Percentiles rank a stretch among this genome's conserved stretches.
Evolutionary conservation across 2,797 vertebrate species (phyloP).

Genomic region (Lepilemur septentrionalis): DNA sequence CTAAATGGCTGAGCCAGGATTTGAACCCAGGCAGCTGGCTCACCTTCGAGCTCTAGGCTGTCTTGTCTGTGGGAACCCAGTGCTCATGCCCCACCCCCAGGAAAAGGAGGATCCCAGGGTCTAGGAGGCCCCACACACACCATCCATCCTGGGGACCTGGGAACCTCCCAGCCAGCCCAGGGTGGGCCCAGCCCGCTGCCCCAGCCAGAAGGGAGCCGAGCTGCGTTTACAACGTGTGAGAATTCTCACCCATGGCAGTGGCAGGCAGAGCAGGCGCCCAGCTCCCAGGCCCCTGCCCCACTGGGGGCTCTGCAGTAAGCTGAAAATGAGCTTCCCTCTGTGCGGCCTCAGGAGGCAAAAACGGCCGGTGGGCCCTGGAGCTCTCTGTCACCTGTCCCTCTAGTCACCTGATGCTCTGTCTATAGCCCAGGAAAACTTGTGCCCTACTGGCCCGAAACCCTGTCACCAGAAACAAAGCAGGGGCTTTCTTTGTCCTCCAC

Average conservation of each 20-base stretch:
- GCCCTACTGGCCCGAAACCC: not conserved
- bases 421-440: not conserved
- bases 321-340: not conserved
- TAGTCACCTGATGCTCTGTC: not conserved
- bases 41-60: not conserved
- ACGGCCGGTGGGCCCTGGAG: not conserved
- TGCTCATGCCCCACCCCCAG: not conserved
- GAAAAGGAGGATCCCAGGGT: not conserved
- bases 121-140: not conserved
- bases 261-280: not conserved
- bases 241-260: conserved; percentile 46
- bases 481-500: not conserved
- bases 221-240: conserved; percentile 55
- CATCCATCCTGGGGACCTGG: not conserved
- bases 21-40: not conserved
- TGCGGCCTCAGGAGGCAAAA: not conserved
- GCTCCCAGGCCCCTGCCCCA: not conserved
- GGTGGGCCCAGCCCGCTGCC: not conserved
- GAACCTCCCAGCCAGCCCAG: not conserved
- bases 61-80: not conserved
- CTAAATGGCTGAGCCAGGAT: not conserved
- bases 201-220: conserved; percentile 50
- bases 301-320: not conserved
- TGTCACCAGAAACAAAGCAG: not conserved
- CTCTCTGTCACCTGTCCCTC: not conserved